Evolutionary conservation across 2,888 invertebrate genomes (phyloP).

Genomic region (Erynnis tages): DNA sequence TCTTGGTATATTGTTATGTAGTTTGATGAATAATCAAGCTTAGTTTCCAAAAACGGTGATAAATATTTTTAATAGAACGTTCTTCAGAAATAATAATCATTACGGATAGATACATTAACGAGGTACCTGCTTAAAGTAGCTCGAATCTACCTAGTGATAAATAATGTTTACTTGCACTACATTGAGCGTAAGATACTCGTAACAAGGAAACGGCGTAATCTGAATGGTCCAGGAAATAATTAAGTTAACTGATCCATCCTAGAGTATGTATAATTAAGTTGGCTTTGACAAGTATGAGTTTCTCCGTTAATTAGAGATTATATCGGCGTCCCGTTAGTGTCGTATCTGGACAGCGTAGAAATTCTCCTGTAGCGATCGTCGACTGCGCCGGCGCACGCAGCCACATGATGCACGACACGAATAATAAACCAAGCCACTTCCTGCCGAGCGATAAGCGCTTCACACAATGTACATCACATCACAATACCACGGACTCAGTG

Average conservation of each 20-base stretch:
- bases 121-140: no score
- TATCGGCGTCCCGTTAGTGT: conserved; percentile 67
- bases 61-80: no score
- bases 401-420: conserved; percentile 76
- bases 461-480: conserved; percentile 55
- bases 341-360: conserved; percentile 54
- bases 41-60: no score
- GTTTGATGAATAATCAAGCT: no score
- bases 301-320: conserved; percentile 48
- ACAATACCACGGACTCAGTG: conserved; percentile 47
- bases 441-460: conserved; percentile 75
- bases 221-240: conserved; percentile 25
- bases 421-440: conserved; percentile 80
- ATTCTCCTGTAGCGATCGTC: conserved; percentile 63
- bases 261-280: conserved; percentile 43
- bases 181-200: no score
- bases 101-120: no score
- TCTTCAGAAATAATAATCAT: no score
- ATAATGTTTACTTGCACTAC: no score
- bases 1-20: conserved; percentile 14
- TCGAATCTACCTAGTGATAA: no score
- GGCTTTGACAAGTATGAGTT: conserved; percentile 50
- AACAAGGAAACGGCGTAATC: conserved; percentile 7
- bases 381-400: conserved; percentile 51
- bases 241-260: conserved; percentile 21